Evolutionary conservation across 2,113 vertebrate genomes (phyloP).

Genomic region (Embiotoca jacksoni): DNA sequence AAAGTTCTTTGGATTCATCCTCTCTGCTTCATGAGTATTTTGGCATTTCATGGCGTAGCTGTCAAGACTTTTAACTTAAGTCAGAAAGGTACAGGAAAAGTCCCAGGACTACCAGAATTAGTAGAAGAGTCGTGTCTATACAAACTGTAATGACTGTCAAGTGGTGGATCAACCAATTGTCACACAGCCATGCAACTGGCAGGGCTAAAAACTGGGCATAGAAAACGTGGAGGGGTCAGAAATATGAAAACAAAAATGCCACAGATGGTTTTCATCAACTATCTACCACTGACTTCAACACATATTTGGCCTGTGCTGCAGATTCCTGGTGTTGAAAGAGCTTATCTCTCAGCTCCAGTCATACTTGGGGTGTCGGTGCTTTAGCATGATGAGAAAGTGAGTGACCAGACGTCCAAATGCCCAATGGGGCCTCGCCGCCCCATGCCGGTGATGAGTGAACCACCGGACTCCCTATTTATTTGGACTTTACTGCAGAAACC

Average conservation of each 20-base stretch:
- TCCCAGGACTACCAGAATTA: too few species aligned
- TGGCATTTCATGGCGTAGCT: not conserved
- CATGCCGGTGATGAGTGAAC: constrained; percentile 73
- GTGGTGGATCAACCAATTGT: not conserved
- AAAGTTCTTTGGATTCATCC: not conserved
- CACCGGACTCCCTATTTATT: constrained; percentile 72
- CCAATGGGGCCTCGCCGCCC: constrained; percentile 26
- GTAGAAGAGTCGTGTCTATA: not conserved
- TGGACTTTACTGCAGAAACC: constrained; percentile 54
- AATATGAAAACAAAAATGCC: constrained; percentile 58
- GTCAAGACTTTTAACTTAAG: not conserved
- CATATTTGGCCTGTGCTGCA: constrained; percentile 69
- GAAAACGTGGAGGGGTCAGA: constrained; percentile 44
- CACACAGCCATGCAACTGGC: not conserved
- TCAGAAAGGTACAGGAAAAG: not conserved
- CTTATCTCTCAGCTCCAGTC: constrained; percentile 69
- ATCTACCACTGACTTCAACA: constrained; percentile 68
- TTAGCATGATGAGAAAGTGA: constrained; percentile 64
- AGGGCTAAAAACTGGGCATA: constrained; percentile 24
- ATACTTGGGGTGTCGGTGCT: constrained; percentile 40
- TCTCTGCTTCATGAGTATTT: not conserved
- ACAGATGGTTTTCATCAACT: constrained; percentile 79
- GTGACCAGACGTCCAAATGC: constrained; percentile 52
- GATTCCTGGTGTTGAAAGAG: constrained; percentile 73
- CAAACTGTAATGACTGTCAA: not conserved